These are phyloP conservation scores for Malacosoma neustria DNA, from an alignment of 2,888 invertebrate species.

Conservation along the genomic window DNA sequence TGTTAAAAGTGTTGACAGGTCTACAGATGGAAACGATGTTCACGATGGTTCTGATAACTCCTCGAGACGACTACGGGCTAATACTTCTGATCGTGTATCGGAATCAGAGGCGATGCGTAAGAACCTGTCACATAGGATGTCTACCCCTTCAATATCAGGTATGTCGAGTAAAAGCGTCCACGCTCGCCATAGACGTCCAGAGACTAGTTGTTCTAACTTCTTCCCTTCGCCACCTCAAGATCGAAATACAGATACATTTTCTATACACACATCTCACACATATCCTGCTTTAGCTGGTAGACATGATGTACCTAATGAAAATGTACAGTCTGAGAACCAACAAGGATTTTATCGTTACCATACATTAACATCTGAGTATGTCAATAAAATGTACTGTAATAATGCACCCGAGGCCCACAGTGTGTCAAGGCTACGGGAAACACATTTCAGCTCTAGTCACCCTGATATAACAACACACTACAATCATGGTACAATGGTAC, in stretches of 20 bases:
- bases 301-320: conserved; percentile 42
- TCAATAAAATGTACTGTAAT: conserved; percentile 58
- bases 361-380: conserved; percentile 60
- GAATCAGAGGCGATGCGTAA: conserved; percentile 57
- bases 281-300: conserved; percentile 54
- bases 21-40: conserved; percentile 62
- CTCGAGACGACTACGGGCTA: conserved; percentile 45
- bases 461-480: conserved; percentile 64
- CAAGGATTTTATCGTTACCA: conserved; percentile 52
- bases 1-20: conserved; percentile 53
- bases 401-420: conserved; percentile 51
- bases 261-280: conserved; percentile 63
- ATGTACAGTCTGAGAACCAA: conserved; percentile 41
- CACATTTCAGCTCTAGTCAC: conserved; percentile 69
- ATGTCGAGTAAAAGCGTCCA: conserved; percentile 57
- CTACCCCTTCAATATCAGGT: conserved; percentile 67
- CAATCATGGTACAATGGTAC: conserved; percentile 37
- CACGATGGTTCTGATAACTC: conserved; percentile 58
- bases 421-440: conserved; percentile 57
- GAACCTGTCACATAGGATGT: conserved; percentile 57
- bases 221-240: conserved; percentile 66
- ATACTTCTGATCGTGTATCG: conserved; percentile 47
- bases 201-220: conserved; percentile 64
- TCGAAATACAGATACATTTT: conserved; percentile 57
- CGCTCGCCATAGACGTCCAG: conserved; percentile 67